Percentiles rank a stretch among this genome's conserved stretches.
Conservation (phyloP, 2,797 vertebrate species). For the Phataginus tetradactyla region DNA sequence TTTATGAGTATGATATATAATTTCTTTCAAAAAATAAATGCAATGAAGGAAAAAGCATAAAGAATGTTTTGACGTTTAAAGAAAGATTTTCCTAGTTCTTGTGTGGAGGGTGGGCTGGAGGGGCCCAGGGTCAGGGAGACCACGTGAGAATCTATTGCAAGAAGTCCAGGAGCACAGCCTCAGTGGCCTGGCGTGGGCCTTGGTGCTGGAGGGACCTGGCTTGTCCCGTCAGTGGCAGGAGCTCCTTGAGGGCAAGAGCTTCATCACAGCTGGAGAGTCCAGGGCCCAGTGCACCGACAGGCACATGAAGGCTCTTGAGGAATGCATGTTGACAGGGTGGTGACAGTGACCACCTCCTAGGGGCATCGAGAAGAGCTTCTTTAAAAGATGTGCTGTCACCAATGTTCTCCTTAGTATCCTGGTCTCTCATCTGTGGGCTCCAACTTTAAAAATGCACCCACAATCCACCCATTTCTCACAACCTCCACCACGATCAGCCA, state of each 20-base stretch:
- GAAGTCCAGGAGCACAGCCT: fast-evolving
- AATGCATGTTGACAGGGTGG: neutral
- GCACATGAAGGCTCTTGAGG: neutral
- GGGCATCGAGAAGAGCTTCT: neutral
- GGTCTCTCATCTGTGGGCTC: neutral
- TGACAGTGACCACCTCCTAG: neutral
- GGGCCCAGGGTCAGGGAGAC: too few relatives aligned
- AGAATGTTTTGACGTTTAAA: neutral
- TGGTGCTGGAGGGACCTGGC: fast-evolving
- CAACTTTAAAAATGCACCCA: neutral
- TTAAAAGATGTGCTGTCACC: neutral
- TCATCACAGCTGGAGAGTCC: too few relatives aligned
- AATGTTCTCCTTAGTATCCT: fast-evolving
- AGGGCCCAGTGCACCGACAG: fast-evolving
- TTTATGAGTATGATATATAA: too few relatives aligned
- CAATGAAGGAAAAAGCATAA: neutral
- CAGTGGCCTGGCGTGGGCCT: fast-evolving
- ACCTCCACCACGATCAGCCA: fast-evolving
- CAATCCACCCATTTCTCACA: neutral
- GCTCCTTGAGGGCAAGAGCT: neutral
- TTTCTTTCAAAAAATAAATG: neutral
- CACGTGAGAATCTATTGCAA: fast-evolving
- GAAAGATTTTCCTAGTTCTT: neutral
- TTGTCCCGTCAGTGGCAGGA: too few relatives aligned
- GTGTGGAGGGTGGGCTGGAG: neutral